Evolutionary conservation across 2,113 vertebrate species (phyloP).

Genomic region (Sminthopsis crassicaudata): DNA sequence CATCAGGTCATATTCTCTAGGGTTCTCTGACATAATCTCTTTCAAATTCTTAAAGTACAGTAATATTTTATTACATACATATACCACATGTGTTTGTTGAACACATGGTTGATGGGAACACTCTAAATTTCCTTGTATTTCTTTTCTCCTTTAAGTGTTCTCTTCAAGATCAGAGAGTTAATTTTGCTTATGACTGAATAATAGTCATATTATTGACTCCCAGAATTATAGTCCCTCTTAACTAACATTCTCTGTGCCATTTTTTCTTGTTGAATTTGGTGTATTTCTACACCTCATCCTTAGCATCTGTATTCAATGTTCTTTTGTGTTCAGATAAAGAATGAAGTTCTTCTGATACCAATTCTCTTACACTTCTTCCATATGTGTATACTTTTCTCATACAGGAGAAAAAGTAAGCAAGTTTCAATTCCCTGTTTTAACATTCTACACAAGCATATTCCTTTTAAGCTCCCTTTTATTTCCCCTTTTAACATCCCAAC

Average conservation of each 20-base stretch:
- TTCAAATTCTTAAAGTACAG: not conserved
- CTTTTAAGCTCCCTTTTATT: not conserved
- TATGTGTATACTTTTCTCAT: not conserved
- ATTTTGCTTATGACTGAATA: not conserved
- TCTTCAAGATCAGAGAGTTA: not conserved
- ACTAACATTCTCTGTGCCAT: not conserved
- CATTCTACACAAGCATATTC: not conserved
- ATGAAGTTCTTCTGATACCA: not conserved
- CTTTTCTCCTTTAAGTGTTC: not conserved
- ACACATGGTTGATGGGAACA: not conserved
- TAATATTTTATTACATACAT: not conserved
- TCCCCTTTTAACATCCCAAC: not conserved
- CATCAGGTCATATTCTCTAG: not conserved
- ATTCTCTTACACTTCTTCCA: not conserved
- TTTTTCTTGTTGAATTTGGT: not conserved
- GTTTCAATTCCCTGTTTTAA: not conserved
- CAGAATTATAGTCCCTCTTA: not conserved
- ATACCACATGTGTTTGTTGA: not conserved
- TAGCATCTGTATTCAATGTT: not conserved
- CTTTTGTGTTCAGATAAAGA: not conserved
- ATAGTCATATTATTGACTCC: not conserved
- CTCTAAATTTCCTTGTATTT: not conserved
- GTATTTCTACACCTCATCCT: not conserved
- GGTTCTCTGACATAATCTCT: not conserved
- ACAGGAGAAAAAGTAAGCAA: not conserved